These are phyloP conservation scores for Aspidapion aeneum DNA, from an alignment of 2,888 invertebrate genomes.

Conservation along the genomic window DNA sequence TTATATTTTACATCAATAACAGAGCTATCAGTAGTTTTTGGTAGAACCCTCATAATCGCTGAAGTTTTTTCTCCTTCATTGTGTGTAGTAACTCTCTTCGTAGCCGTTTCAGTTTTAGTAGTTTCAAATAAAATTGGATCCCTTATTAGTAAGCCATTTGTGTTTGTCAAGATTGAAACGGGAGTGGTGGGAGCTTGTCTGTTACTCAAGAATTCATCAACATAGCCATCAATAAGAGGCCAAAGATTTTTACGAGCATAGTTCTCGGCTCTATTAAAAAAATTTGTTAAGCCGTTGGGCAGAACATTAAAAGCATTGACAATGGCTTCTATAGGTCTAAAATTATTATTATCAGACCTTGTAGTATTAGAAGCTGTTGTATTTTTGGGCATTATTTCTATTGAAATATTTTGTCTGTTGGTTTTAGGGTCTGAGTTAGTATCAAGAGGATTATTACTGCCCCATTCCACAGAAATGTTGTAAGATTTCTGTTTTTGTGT, in stretches of 20 bases:
- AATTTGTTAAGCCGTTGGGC: slow-evolving; percentile 28
- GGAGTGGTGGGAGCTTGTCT: neutral
- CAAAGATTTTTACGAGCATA: slow-evolving; percentile 30
- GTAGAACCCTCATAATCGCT: neutral
- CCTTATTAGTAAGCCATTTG: neutral
- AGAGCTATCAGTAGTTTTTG: neutral
- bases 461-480: neutral
- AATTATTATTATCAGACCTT: slow-evolving; percentile 1
- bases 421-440: neutral
- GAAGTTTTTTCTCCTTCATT: neutral
- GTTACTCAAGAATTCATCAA: neutral
- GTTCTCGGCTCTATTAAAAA: slow-evolving; percentile 28
- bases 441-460: neutral
- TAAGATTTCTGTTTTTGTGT: neutral
- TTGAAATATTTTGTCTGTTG: neutral
- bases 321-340: slow-evolving; percentile 26
- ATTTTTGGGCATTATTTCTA: neutral
- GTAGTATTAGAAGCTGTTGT: neutral
- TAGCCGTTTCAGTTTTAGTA: neutral
- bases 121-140: neutral
- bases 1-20: neutral
- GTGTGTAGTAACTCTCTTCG: neutral
- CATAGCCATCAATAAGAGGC: slow-evolving; percentile 28
- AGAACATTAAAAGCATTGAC: slow-evolving; percentile 28
- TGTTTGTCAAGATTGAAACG: neutral